Conservation (phyloP, 2,888 invertebrate species). For the Mesoligia furuncula region DNA sequence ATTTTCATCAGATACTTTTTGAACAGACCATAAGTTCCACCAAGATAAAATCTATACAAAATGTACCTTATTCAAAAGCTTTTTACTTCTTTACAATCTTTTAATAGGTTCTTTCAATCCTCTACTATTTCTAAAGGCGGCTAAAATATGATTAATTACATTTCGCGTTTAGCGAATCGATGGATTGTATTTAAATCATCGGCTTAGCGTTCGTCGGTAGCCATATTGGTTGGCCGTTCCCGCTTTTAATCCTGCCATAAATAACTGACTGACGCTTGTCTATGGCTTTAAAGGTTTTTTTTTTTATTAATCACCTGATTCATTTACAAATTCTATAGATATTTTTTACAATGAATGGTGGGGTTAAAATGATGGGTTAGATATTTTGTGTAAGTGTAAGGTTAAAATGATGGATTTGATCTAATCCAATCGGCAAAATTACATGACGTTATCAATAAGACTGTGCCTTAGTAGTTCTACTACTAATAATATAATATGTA, state of each 20-base stretch:
- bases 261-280: slow-evolving; percentile 82
- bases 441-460: not conserved
- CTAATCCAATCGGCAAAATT: not conserved
- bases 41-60: slow-evolving; percentile 57
- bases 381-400: not conserved
- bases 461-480: not conserved
- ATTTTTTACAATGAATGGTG: slow-evolving; percentile 24
- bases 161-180: slow-evolving; percentile 80
- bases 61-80: slow-evolving; percentile 48
- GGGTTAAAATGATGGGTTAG: slow-evolving; percentile 3
- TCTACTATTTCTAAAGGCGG: slow-evolving; percentile 73
- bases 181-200: slow-evolving; percentile 85
- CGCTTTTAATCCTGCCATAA: slow-evolving; percentile 84
- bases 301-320: slow-evolving; percentile 57
- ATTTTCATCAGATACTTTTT: not conserved
- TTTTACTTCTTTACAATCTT: slow-evolving; percentile 49
- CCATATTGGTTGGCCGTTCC: slow-evolving; percentile 80
- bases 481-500: not conserved
- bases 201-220: slow-evolving; percentile 79
- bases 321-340: slow-evolving; percentile 45
- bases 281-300: slow-evolving; percentile 71
- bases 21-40: not conserved
- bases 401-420: not conserved
- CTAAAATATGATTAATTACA: slow-evolving; percentile 84
- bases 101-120: slow-evolving; percentile 66